Conservation (phyloP, 2,888 invertebrate genomes). For the Lumbricus terrestris region DNA sequence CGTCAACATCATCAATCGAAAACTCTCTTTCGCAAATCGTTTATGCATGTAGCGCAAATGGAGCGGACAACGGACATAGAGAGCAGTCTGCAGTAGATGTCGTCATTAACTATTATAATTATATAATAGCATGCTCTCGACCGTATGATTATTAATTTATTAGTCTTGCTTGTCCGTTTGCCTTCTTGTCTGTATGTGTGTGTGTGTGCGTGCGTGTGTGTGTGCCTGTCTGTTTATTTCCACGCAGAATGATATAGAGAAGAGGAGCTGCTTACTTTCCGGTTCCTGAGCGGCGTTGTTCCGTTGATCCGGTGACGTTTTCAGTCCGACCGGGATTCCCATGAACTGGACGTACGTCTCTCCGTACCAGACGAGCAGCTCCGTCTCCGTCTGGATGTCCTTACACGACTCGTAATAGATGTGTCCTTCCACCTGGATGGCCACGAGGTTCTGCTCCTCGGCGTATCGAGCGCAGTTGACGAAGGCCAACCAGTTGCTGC, state of each 20-base stretch:
- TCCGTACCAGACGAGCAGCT: constrained; percentile 60
- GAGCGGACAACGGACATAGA: too few species aligned
- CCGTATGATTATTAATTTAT: too few species aligned
- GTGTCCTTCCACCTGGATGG: constrained; percentile 49
- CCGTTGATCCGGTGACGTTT: constrained; percentile 39
- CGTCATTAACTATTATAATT: too few species aligned
- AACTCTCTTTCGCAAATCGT: too few species aligned
- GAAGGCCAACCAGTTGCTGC: constrained; percentile 58
- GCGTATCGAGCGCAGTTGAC: constrained; percentile 57
- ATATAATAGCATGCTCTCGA: too few species aligned
- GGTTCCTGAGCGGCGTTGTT: background rate
- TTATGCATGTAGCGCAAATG: too few species aligned
- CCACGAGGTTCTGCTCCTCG: constrained; percentile 58
- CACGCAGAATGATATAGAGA: background rate
- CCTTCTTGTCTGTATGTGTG: background rate
- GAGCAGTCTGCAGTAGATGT: too few species aligned
- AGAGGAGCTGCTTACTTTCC: background rate
- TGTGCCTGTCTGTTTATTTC: background rate
- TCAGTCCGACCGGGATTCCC: constrained; percentile 58
- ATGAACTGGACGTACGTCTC: constrained; percentile 58
- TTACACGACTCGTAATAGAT: constrained; percentile 58
- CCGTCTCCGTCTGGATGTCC: constrained; percentile 52
- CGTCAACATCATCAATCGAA: too few species aligned
- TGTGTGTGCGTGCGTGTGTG: background rate
- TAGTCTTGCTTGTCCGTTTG: too few species aligned